A percentile compares a stretch with the other conserved stretches of the same genome.
Evolutionary conservation across 2,888 invertebrate species (phyloP).

Genomic region (Pyrrhosoma nymphula): DNA sequence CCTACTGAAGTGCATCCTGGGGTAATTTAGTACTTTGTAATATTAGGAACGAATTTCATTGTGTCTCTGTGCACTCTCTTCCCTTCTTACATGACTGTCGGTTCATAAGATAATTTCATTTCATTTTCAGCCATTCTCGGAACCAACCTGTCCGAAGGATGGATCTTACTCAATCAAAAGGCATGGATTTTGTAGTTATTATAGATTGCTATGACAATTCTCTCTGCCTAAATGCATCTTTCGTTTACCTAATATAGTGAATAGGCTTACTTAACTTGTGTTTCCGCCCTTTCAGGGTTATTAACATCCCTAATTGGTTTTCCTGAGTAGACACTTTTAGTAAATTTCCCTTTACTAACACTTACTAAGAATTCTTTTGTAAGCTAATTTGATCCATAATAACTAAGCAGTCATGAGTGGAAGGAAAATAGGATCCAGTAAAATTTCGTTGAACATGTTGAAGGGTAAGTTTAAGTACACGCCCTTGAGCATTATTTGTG

Average conservation of each 20-base stretch:
- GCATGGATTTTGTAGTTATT: conserved; percentile 23
- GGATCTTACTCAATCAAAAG: conserved; percentile 49
- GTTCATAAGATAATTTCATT: background rate
- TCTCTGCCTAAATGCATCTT: background rate
- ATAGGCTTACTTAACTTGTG: background rate
- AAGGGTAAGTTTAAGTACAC: conserved; percentile 74
- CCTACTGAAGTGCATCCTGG: background rate
- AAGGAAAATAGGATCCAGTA: conserved; percentile 72
- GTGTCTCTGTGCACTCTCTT: background rate
- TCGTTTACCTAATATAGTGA: background rate
- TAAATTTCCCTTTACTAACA: conserved; percentile 50
- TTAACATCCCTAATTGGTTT: conserved; percentile 49
- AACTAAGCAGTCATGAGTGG: conserved; percentile 54
- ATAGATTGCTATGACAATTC: background rate
- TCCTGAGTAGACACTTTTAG: conserved; percentile 60
- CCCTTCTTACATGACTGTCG: background rate
- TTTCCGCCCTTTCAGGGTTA: conserved; percentile 55
- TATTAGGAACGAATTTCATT: background rate
- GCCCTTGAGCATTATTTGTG: background rate
- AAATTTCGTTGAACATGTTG: conserved; percentile 77
- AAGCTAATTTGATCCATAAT: conserved; percentile 35
- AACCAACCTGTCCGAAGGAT: conserved; percentile 42
- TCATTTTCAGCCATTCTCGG: conserved; percentile 34
- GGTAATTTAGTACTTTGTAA: background rate
- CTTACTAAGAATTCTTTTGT: background rate